Base-by-base conservation (phyloP, 2,113 vertebrate species). In the Indri indri region DNA sequence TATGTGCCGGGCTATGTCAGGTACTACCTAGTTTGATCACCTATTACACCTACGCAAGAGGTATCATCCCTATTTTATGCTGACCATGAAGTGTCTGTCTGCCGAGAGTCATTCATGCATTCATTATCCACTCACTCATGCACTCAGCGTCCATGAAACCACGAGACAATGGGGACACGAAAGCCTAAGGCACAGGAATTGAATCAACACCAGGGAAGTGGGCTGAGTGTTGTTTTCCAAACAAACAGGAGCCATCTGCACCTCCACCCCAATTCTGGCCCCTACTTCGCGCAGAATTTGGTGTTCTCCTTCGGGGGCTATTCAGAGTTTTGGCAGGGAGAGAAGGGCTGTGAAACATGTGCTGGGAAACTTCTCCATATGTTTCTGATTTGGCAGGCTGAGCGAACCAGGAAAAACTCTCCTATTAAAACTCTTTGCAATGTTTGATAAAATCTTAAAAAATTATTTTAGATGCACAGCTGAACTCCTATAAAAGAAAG, bases 331-430 rank as follows among this genome's bases (percentile, higher is more conserved):
- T 95, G 93, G 90, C 80, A 87, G 73, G n/a, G 50, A 14, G 59
- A 86, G 86, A 74, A 68, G 47, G 65, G 14, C 57, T 37, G 25
- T 30, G 90, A 89, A 68, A 79, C 66, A 71, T 47, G 45, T 65
- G 73, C 90, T 80, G 73, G 68, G 80, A 86, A 93, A 81, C n/a
- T n/a, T 47, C 14, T 68, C 73, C 93, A 90, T 76, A 32, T 93
- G 90, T 90, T 92, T 93, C 86, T 87, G 93, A 93, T 70, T 90
- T 90, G 80, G 66, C 74, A 95, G 70, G 27, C 63, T 66, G 27
- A 8, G 71, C 45, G 45, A 86, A 86, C 57, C 42, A 90, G 65
- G 40, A 42, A 81, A 81, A 90, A 61, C 74, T 40, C 70, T 42
- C 57, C 93, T n/a, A 73, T 84, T 74, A 85, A 93, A 81, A 93